Evolutionary conservation across 1,140 invertebrate genomes (phyloP).

Genomic region (Riptortus pedestris): DNA sequence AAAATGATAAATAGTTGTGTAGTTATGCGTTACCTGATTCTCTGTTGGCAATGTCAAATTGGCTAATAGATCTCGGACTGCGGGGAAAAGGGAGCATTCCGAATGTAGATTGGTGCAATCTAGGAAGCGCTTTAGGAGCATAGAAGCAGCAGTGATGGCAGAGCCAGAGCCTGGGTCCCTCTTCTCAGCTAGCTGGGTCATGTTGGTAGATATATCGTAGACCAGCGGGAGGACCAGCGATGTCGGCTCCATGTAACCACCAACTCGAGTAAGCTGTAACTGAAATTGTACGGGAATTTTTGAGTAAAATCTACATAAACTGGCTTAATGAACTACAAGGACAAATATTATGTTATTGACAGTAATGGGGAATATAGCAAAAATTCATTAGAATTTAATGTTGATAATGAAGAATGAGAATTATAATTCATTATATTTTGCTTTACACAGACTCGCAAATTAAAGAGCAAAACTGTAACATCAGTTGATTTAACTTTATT

Average conservation of each 20-base stretch:
- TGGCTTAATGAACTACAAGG: too few species aligned
- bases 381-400: too few species aligned
- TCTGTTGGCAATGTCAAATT: slow-evolving; percentile 66
- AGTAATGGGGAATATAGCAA: too few species aligned
- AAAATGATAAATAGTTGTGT: too few species aligned
- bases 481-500: too few species aligned
- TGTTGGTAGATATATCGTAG: slow-evolving; percentile 75
- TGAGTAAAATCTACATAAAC: not conserved
- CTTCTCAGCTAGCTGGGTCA: slow-evolving; percentile 74
- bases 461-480: too few species aligned
- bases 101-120: slow-evolving; percentile 47
- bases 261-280: slow-evolving; percentile 73
- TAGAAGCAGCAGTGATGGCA: slow-evolving; percentile 50
- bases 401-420: too few species aligned
- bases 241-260: slow-evolving; percentile 57
- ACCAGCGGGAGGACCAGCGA: slow-evolving; percentile 77
- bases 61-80: slow-evolving; percentile 70
- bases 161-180: slow-evolving; percentile 51
- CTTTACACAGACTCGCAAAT: too few species aligned
- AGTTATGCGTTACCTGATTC: slow-evolving; percentile 41
- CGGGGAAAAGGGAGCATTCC: slow-evolving; percentile 80
- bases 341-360: too few species aligned
- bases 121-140: slow-evolving; percentile 53
- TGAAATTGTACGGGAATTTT: too few species aligned
- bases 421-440: too few species aligned